Evolutionary conservation across 2,797 vertebrate species (phyloP).

Genomic region (Phrynocephalus vlangalii): DNA sequence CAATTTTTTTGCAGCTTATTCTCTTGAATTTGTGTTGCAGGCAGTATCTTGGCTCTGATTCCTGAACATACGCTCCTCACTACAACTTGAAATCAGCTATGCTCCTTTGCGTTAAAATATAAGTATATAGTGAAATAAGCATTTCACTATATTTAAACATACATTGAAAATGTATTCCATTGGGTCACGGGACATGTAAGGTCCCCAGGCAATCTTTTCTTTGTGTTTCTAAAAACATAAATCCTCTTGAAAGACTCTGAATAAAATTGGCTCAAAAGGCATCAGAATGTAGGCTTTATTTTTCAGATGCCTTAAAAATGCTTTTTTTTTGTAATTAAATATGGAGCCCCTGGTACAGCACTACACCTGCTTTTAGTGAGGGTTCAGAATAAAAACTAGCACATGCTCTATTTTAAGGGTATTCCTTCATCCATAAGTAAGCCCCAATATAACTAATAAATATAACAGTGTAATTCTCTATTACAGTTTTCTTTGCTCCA

Average conservation of each 20-base stretch:
- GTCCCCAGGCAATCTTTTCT: background rate
- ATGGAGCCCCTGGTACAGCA: too few relatives aligned
- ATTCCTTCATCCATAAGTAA: too few relatives aligned
- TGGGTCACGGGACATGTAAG: background rate
- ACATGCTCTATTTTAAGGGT: too few relatives aligned
- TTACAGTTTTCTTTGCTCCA: background rate
- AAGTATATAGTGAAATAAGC: too few relatives aligned
- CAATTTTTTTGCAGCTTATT: background rate
- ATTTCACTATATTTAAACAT: background rate
- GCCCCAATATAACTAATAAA: background rate
- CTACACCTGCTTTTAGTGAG: background rate
- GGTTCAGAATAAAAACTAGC: too few relatives aligned
- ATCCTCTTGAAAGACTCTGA: background rate
- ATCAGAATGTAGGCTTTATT: background rate
- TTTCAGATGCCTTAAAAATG: background rate
- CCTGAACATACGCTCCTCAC: background rate
- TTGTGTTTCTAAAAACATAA: background rate
- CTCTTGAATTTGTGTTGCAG: background rate
- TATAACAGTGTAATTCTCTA: background rate
- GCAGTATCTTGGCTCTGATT: background rate
- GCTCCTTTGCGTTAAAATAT: too few relatives aligned
- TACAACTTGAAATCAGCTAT: background rate
- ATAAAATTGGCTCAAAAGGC: background rate
- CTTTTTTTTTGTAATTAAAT: background rate
- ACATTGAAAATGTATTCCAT: background rate